A percentile compares a stretch with the other conserved stretches of the same genome.
Evolutionary conservation across 2,113 vertebrate species (phyloP).

Genomic region (Zeus faber): DNA sequence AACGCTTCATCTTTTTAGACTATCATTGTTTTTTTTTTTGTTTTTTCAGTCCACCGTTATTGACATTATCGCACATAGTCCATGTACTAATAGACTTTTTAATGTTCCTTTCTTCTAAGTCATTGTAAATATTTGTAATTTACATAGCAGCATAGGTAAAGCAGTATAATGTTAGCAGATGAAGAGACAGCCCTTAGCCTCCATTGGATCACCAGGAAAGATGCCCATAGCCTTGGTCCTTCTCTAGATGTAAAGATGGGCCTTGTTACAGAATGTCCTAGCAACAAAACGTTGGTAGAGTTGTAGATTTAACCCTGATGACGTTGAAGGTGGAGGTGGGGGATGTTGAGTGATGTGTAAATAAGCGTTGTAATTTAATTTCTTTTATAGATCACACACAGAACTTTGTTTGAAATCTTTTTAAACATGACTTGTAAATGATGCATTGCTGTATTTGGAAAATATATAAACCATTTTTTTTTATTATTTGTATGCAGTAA

Average conservation of each 20-base stretch:
- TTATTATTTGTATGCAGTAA: constrained; percentile 76
- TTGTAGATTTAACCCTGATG: constrained; percentile 49
- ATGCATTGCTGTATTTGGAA: constrained; percentile 68
- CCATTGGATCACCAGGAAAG: constrained; percentile 37
- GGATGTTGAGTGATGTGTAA: constrained; percentile 64
- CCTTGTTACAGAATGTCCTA: constrained; percentile 52
- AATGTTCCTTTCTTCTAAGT: constrained; percentile 34
- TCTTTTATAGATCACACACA: constrained; percentile 69
- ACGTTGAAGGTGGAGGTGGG: constrained; percentile 38
- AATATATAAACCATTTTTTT: constrained; percentile 61
- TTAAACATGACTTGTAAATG: constrained; percentile 74
- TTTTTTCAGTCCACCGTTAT: constrained; percentile 2
- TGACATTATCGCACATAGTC: constrained; percentile 24
- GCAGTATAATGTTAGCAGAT: constrained; percentile 28
- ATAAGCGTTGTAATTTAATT: constrained; percentile 74
- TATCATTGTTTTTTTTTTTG: constrained; percentile 5
- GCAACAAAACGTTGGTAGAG: constrained; percentile 36
- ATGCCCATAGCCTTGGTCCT: too few species aligned
- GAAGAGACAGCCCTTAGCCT: constrained; percentile 32
- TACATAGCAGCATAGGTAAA: constrained; percentile 56
- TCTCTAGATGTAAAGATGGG: too few species aligned
- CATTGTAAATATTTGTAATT: constrained; percentile 70
- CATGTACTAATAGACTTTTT: constrained; percentile 35
- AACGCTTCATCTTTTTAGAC: constrained; percentile 23
- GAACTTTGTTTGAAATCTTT: constrained; percentile 63